Evolutionary conservation across 2,888 invertebrate genomes (phyloP).

Genomic region (Prosapia bicincta): DNA sequence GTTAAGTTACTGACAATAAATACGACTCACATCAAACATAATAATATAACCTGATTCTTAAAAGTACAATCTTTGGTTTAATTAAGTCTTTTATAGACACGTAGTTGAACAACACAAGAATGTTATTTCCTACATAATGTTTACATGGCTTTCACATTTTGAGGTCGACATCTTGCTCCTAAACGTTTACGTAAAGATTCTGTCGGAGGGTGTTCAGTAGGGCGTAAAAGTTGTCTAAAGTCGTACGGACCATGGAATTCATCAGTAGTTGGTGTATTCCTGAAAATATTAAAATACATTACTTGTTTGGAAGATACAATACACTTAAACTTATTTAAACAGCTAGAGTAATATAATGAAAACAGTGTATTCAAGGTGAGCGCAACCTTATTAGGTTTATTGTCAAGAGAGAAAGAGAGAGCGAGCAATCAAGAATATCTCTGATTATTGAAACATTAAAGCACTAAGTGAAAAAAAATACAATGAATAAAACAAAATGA

Average conservation of each 20-base stretch:
- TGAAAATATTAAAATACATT: constrained; percentile 16
- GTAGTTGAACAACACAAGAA: background rate
- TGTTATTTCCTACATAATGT: background rate
- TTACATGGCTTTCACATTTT: constrained; percentile 32
- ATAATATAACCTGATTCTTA: background rate
- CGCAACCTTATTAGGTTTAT: no score
- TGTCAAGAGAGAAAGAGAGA: no score
- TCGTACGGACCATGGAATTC: constrained; percentile 64
- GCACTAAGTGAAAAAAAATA: no score
- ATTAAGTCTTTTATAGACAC: constrained; percentile 19
- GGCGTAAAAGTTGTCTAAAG: constrained; percentile 61
- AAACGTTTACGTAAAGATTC: constrained; percentile 61
- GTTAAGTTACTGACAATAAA: background rate
- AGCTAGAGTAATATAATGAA: no score
- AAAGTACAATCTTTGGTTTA: constrained; percentile 19
- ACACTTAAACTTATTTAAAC: no score
- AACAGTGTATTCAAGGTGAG: no score
- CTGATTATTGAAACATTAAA: no score
- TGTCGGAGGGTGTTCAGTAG: constrained; percentile 62
- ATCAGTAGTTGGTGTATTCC: constrained; percentile 42
- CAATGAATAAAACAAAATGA: no score
- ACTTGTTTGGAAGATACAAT: background rate
- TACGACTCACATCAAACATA: background rate
- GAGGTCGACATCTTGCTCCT: constrained; percentile 25
- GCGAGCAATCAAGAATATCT: no score